Conservation (phyloP, 2,797 vertebrate genomes). For the Peromyscus aztecus region DNA sequence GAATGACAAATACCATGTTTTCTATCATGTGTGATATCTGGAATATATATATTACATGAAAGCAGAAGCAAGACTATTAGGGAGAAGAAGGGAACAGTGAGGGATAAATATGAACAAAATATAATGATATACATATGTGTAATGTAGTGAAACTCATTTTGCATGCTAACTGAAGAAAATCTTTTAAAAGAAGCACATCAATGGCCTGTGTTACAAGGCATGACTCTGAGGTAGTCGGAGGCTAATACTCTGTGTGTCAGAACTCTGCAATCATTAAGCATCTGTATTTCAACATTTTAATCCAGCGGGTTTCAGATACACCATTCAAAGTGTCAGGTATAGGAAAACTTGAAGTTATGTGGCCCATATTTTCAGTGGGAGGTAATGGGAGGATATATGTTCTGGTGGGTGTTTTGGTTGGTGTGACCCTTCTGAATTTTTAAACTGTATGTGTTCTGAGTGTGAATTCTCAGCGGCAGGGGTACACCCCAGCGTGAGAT, state of each 20-base stretch:
- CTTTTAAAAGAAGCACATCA: background rate
- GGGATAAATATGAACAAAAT: background rate
- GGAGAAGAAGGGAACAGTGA: background rate
- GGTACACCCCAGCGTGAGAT: background rate
- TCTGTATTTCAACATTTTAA: background rate
- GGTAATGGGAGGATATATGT: background rate
- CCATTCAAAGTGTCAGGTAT: background rate
- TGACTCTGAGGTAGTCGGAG: background rate
- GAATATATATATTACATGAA: background rate
- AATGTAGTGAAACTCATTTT: background rate
- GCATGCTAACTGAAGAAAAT: background rate
- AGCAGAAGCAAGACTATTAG: background rate
- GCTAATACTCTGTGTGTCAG: background rate
- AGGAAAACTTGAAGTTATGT: background rate
- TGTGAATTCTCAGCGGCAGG: background rate
- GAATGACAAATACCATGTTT: background rate
- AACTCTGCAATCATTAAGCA: background rate
- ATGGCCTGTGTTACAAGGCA: constrained; percentile 1
- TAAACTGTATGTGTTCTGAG: background rate
- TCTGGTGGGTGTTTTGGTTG: background rate
- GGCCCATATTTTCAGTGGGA: background rate
- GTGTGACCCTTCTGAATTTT: background rate
- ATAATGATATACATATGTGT: background rate
- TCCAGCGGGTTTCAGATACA: background rate
- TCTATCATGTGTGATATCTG: background rate